phyloP scores from a whole-genome alignment of 2,113 vertebrate species.

The Oceanites oceanicus region DNA sequence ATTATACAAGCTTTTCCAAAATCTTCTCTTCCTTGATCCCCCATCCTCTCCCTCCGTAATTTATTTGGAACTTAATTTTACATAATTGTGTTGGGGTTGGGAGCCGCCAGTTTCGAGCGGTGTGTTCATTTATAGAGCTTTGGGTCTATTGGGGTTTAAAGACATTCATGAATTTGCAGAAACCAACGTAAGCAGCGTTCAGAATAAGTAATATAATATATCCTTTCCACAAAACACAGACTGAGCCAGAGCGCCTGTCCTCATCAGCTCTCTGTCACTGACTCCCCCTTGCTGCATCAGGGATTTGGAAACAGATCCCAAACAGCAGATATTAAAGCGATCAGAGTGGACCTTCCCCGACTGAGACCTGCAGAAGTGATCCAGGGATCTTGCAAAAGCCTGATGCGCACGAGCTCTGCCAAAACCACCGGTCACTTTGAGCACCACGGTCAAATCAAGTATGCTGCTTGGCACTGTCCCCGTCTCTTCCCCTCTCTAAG shows the following conservation, averaged over 20 bases:
- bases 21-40: not conserved
- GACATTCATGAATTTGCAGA: not conserved
- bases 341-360: not conserved
- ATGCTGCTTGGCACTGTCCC: no score
- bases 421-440: not conserved
- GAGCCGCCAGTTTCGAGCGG: rapidly evolving
- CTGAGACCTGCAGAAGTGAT: not conserved
- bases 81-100: not conserved
- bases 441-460: rapidly evolving
- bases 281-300: no score
- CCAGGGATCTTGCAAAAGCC: not conserved
- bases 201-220: rapidly evolving
- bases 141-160: not conserved
- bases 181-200: not conserved
- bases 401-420: not conserved
- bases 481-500: not conserved
- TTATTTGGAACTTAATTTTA: slow-evolving; percentile 18
- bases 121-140: not conserved
- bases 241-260: not conserved
- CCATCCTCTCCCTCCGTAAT: not conserved
- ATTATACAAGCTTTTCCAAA: slow-evolving; percentile 35
- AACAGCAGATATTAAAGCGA: rapidly evolving
- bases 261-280: not conserved
- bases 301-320: not conserved
- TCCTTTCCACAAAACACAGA: rapidly evolving